These are phyloP conservation scores for Eptesicus fuscus DNA, from an alignment of 2,113 vertebrate genomes.

Conservation along the genomic window DNA sequence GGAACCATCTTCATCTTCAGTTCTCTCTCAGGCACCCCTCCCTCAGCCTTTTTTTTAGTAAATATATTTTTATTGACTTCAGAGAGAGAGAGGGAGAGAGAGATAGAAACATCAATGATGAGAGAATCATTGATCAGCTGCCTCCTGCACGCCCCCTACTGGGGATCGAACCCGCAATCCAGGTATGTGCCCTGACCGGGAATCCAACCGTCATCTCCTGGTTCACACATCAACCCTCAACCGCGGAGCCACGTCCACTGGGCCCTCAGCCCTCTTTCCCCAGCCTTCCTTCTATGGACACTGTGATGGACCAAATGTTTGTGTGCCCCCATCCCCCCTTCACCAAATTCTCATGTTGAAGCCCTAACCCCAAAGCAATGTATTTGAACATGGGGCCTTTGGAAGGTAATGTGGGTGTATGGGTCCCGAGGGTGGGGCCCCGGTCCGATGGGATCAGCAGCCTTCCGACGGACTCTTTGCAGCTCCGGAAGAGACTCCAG, in stretches of 20 bases:
- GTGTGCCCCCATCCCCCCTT: fast-evolving
- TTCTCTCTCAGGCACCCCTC: not conserved
- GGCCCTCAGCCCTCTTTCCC: not conserved
- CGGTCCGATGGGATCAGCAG: not conserved
- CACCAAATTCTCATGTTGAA: not conserved
- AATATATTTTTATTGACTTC: too few species aligned
- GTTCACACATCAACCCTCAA: too few species aligned
- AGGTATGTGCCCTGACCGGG: too few species aligned
- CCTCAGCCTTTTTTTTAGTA: not conserved
- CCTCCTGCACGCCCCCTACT: too few species aligned
- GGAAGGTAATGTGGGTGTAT: not conserved
- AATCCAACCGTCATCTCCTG: too few species aligned
- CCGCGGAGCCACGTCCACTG: too few species aligned
- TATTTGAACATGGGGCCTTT: not conserved
- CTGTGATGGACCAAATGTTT: not conserved
- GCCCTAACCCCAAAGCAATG: not conserved
- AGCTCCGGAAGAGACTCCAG: not conserved
- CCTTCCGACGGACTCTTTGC: not conserved
- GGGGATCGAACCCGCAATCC: too few species aligned
- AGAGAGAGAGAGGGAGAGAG: too few species aligned
- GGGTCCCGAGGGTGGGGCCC: too few species aligned
- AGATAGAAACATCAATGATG: too few species aligned
- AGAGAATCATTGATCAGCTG: too few species aligned
- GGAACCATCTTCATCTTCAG: too few species aligned
- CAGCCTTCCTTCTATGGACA: not conserved